Evolutionary conservation across 2,113 vertebrate species (phyloP).

Genomic region (Guaruba guarouba): DNA sequence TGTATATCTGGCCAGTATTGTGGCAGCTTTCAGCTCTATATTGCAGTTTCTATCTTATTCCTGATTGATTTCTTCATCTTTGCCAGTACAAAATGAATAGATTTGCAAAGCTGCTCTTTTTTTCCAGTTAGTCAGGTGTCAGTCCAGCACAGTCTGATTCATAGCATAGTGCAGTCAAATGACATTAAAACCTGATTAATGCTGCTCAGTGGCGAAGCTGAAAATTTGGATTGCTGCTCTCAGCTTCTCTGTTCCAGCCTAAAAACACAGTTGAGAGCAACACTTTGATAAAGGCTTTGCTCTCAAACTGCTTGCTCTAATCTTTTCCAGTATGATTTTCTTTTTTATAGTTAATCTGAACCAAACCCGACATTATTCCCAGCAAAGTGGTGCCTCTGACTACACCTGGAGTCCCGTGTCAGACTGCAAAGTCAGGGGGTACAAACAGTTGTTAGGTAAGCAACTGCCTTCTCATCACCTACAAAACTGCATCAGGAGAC

Average conservation of each 20-base stretch:
- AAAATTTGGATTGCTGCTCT: neutral
- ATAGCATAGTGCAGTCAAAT: neutral
- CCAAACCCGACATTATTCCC: neutral
- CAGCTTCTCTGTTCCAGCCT: neutral
- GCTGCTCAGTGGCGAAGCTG: neutral
- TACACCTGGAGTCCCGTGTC: neutral
- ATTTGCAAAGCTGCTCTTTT: conserved; percentile 49
- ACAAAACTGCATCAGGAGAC: neutral
- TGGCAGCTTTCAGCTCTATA: conserved; percentile 53
- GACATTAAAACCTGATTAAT: conserved; percentile 12
- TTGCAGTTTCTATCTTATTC: conserved; percentile 39
- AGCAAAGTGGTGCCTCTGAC: neutral
- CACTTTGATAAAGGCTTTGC: neutral
- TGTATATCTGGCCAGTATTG: conserved; percentile 57
- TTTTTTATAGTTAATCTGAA: neutral
- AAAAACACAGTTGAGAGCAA: neutral
- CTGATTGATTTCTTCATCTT: conserved; percentile 49
- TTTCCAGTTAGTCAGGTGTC: conserved; percentile 48
- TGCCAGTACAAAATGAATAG: conserved; percentile 27
- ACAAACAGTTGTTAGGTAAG: neutral
- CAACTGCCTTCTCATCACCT: neutral
- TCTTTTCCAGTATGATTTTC: neutral
- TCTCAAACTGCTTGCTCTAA: neutral
- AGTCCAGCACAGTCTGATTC: conserved; percentile 32
- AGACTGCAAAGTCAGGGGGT: neutral